A percentile compares a stretch with the other conserved stretches of the same genome.
phyloP scores from a whole-genome alignment of 2,797 vertebrate species.

The Fringilla coelebs region DNA sequence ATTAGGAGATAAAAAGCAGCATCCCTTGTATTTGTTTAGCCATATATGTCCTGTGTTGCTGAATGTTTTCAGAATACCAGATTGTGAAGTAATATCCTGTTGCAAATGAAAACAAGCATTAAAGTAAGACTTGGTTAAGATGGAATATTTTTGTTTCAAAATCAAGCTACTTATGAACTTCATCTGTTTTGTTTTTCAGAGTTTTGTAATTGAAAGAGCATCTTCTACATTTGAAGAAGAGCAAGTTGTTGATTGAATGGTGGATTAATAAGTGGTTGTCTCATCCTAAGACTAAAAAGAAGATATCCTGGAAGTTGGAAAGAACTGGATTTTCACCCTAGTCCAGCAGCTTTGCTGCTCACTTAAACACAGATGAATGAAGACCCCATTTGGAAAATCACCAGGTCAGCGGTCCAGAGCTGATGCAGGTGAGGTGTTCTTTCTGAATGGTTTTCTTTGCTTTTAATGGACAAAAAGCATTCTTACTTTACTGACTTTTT shows the following conservation, averaged over 20 bases:
- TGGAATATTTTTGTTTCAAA: not conserved
- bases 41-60: not conserved
- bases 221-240: conserved; percentile 26
- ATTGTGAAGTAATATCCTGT: not conserved
- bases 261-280: conserved; percentile 52
- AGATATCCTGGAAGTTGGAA: conserved; percentile 44
- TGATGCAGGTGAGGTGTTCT: conserved; percentile 83
- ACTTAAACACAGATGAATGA: conserved; percentile 96
- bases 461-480: not conserved
- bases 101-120: not conserved
- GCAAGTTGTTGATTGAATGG: conserved; percentile 59
- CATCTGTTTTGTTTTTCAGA: conserved; percentile 66
- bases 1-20: not conserved
- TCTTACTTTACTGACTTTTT: not conserved
- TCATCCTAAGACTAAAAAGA: conserved; percentile 36
- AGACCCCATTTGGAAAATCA: conserved; percentile 94
- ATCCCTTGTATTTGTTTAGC: not conserved
- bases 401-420: conserved; percentile 86
- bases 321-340: conserved; percentile 82
- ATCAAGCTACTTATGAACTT: not conserved
- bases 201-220: conserved; percentile 35
- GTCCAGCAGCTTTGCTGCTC: conserved; percentile 88
- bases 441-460: not conserved
- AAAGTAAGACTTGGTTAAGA: not conserved
- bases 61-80: not conserved